Base-by-base conservation (phyloP, 2,113 vertebrate species). In the Acanthochromis polyacanthus region DNA sequence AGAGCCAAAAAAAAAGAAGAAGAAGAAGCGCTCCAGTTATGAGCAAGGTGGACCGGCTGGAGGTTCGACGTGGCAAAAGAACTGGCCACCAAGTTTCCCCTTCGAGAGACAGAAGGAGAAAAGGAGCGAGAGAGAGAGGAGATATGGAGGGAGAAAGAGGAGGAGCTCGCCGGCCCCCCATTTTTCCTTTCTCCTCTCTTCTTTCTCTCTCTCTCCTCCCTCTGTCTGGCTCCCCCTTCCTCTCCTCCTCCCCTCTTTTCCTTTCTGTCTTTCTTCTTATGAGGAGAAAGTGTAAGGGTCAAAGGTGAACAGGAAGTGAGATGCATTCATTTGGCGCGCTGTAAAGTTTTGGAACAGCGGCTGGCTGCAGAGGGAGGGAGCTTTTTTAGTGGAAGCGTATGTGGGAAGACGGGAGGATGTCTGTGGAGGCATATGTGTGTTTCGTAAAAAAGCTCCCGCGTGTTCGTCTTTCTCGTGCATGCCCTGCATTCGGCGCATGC, bases 61-160 rank as follows among this genome's bases (percentile, higher is more conserved):
- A 91, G 83, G 88, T 93, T 93, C 85, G 96, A 98, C 96, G 97
- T 98, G 97, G 97, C 97, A 97, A 93, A 94, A 94, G 92, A 92
- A 95, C 95, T 95, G 94, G 93, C 91, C 95, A 93, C 93, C 91
- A 93, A 90, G 91, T 92, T 93, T 91, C 83, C 87, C 70, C 87
- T 90, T 64, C 73, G 43, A 89, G 89, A 93, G 90, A 84, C 91
- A 89, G 91, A 86, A 95, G 88, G 80, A 89, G 90, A 89, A 93
- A 92, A 86, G 77, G 82, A 90, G 82, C 59, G 84, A 87, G 87
- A 88, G 83, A 84, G 85, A 90, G 83, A 89, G 92, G 86, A 92
- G 92, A 93, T 92, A 94, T 89, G 90, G 84, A 93, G 89, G 75
- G 88, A 85, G 77, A 88, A 88, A 71, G 85, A 94, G 94, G 93